These are phyloP conservation scores for Cyprinodon tularosa DNA, from an alignment of 2,113 vertebrate genomes.

Conservation along the genomic window DNA sequence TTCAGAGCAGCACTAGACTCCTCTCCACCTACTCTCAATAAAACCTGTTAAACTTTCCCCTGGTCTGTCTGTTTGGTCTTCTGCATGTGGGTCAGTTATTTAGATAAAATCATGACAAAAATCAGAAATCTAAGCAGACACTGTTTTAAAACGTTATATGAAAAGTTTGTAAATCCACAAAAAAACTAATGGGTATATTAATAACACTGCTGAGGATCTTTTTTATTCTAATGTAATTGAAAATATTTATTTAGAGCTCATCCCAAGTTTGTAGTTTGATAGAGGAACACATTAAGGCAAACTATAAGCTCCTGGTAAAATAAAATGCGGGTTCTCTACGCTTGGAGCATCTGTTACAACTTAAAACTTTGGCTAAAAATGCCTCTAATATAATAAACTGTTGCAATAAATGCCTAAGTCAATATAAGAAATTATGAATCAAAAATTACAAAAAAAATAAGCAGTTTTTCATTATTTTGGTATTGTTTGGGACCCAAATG, in stretches of 20 bases:
- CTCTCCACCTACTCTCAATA: too few species aligned
- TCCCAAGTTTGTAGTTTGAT: neutral
- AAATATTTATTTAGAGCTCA: neutral
- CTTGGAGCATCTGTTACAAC: neutral
- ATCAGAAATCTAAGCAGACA: neutral
- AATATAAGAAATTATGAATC: too few species aligned
- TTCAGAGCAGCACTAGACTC: too few species aligned
- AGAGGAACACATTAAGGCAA: neutral
- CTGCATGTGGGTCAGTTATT: too few species aligned
- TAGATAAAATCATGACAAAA: neutral
- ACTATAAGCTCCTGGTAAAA: neutral
- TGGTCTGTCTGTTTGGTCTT: too few species aligned
- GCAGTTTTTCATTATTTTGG: too few species aligned
- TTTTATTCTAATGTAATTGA: neutral
- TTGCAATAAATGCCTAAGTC: neutral
- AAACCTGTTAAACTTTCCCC: too few species aligned
- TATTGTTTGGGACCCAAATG: too few species aligned
- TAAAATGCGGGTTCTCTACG: neutral
- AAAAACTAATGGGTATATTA: neutral
- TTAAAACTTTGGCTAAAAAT: neutral
- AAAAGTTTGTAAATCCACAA: neutral
- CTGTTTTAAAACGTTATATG: neutral
- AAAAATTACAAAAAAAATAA: too few species aligned
- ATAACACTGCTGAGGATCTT: neutral
- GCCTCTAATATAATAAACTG: neutral